Evolutionary conservation across 1,140 invertebrate species (phyloP).

Genomic region (Drosophila tristis): DNA sequence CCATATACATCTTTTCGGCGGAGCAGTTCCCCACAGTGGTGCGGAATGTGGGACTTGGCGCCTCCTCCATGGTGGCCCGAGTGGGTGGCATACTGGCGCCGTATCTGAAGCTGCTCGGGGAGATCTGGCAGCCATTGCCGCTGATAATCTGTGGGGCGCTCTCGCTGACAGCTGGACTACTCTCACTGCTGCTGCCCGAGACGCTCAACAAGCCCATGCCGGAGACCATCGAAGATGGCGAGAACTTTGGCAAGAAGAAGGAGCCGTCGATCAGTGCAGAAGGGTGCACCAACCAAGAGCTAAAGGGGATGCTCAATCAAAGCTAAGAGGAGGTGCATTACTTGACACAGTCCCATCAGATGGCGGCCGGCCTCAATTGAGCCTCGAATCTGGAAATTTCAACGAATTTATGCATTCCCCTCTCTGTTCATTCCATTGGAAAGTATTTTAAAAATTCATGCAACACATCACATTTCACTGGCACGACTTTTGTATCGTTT

Average conservation of each 20-base stretch:
- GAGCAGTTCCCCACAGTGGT: constrained; percentile 94
- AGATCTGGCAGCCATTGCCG: constrained; percentile 89
- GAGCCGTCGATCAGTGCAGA: neutral
- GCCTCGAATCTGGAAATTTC: constrained; percentile 8
- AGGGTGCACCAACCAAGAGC: constrained; percentile 29
- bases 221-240: constrained; percentile 90
- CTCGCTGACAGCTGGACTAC: constrained; percentile 87
- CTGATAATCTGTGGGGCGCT: constrained; percentile 90
- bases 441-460: constrained; percentile 40
- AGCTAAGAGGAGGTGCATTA: constrained; percentile 11
- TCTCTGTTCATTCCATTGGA: constrained; percentile 28
- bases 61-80: constrained; percentile 90
- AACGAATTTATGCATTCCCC: constrained; percentile 71
- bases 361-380: constrained; percentile 21
- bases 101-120: constrained; percentile 89
- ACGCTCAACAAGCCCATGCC: constrained; percentile 90
- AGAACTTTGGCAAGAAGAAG: constrained; percentile 87
- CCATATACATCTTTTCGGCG: constrained; percentile 92
- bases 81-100: constrained; percentile 92
- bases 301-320: constrained; percentile 54
- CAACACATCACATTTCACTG: constrained; percentile 21
- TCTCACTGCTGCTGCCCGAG: constrained; percentile 90
- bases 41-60: constrained; percentile 91
- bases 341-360: neutral
- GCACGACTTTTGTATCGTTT: constrained; percentile 46